Evolutionary conservation across 1,140 invertebrate genomes (phyloP), one percentile per base, ranked within the genome.

Genomic region (Drosophila busckii): DNA sequence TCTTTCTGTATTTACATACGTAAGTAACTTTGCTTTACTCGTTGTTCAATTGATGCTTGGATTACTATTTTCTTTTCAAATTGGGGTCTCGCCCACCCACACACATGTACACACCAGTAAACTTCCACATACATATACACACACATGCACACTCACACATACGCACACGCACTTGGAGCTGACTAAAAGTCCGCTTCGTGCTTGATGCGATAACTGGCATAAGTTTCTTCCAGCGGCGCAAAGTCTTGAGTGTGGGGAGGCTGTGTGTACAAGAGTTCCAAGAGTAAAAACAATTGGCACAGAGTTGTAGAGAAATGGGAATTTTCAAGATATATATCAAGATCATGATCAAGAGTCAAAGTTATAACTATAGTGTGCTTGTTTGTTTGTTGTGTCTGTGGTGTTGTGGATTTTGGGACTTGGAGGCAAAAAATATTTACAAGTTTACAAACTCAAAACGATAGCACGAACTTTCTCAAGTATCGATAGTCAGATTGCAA

Each of bases 181-280:
- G 35, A 62, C 69, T 86, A 85, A 48, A 67, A 85, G 64, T 86
- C 84, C 52, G 84, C 84, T 54, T 86, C 84, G 50, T 86, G 75
- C 48, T 86, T 86, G 65, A 86, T 86, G 67, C 84, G 84, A 70
- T 86, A 86, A 59, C 75, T 84, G 58, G 73, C 84, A 78, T 86
- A 86, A 34, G 84, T 86, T 64, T 85, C 73, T 75, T 86, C 84
- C 84, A 86, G 61, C 49, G 84, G 84, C 53, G 84, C 67, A 69
- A 86, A 86, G 48, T 75, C 65, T 76, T 85, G 82, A 44, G 60
- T 70, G 70, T 73, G 75, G 70, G 73, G n/a, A n/a, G n/a, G 56
- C 70, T 70, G 67, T 73, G 50, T 44, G 56, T 35, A 58, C 53
- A 41, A 3, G 25, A 40, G 45, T 66, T 56, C 42, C 58, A 62